Evolutionary conservation across 1,140 invertebrate species (phyloP).

Genomic region (Ptiloglossa arizonensis): DNA sequence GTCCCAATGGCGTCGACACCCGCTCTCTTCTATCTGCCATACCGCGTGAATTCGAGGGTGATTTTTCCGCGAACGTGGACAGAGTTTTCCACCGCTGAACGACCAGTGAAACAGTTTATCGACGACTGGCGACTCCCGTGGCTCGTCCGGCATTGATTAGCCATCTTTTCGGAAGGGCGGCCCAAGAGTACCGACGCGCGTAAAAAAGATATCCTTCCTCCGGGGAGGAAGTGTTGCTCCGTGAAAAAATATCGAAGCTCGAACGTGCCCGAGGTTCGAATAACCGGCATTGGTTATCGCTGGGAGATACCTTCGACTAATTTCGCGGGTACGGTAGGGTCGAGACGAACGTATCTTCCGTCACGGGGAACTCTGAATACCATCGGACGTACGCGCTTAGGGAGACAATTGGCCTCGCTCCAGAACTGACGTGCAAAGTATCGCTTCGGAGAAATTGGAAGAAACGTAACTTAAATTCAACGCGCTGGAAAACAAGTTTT

Average conservation of each 20-base stretch:
- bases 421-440: background rate
- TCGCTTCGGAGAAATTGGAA: too few relatives aligned
- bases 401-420: background rate
- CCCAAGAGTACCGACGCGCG: background rate
- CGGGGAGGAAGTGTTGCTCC: background rate
- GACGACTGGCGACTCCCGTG: background rate
- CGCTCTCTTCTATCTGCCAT: background rate
- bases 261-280: constrained; percentile 1
- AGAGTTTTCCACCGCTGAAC: background rate
- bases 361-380: background rate
- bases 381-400: background rate
- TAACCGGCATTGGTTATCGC: background rate
- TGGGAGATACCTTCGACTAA: background rate
- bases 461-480: too few relatives aligned
- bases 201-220: background rate
- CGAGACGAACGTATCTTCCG: background rate
- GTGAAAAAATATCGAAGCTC: background rate
- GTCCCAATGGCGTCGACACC: too few relatives aligned
- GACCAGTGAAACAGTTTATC: background rate
- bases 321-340: background rate
- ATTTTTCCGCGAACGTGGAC: constrained; percentile 17
- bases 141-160: constrained; percentile 4
- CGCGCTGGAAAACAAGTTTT: too few relatives aligned
- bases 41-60: background rate
- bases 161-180: background rate